Evolutionary conservation across 2,113 vertebrate species (phyloP), one percentile per base, ranked within the genome.

Genomic region (Menura novaehollandiae): DNA sequence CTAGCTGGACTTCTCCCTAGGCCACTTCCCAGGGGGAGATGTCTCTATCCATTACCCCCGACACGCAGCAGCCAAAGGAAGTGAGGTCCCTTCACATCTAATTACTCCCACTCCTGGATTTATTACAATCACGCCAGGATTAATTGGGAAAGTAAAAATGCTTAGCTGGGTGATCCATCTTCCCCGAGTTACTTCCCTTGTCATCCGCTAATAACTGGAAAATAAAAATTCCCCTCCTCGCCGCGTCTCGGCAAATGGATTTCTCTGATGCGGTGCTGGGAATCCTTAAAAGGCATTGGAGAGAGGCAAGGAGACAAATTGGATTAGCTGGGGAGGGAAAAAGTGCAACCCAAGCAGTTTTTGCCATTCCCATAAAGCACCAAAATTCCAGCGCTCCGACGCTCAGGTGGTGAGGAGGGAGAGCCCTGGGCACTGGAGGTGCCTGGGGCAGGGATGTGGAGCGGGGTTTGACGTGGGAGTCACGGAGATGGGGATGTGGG

Each of bases 121-220:
- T 97, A 98, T 97, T 72, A 39, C 59, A 56, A 44, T 73, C 95
- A 72, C n/a, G 96, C 88, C 95, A 44, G 97, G 92, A 98, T 97
- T 98, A 97, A 98, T 97, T 97, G 97, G 59, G 87, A 75, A 74
- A 91, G 94, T 78, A 85, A 94, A 98, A 97, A 88, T 14, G 96
- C 97, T 96, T 89, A 85, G 82, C 22, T 12, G 67, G 89, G 79
- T 81, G 13, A 98, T 97, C 97, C 76, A 96, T 98, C 96, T 94
- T 43, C 82, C 21, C 88, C 7, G 2, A 73, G 84, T 76, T 89
- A 94, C 96, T 97, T 97, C 96, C 96, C 91, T 94, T 95, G 96
- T 97, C 96, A 82, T 52, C 55, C 13, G 27, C 94, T 97, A 95
- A 97, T 95, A 88, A 93, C 64, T 49, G 89, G 69, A 89, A 91